These are phyloP conservation scores for Tragelaphus imberbis DNA, from an alignment of 2,113 vertebrate genomes.

Conservation along the genomic window DNA sequence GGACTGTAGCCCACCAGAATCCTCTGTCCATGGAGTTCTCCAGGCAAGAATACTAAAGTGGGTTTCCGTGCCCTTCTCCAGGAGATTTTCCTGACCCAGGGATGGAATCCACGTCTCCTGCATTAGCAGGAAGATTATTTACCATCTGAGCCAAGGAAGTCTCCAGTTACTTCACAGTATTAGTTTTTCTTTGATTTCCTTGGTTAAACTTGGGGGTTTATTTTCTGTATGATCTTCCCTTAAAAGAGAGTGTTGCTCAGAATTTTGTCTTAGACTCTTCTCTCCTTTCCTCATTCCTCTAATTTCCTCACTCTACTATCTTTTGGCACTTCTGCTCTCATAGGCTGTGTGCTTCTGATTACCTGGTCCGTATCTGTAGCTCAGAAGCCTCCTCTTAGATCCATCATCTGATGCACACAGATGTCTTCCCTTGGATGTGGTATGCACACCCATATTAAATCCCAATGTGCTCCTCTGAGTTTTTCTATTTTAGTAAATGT, in stretches of 20 bases:
- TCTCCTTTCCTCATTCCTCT: background rate
- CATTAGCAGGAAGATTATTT: background rate
- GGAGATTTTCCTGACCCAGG: background rate
- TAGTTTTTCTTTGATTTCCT: background rate
- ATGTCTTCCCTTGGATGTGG: background rate
- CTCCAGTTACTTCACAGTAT: background rate
- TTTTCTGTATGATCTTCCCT: background rate
- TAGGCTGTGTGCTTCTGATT: background rate
- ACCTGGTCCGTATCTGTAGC: background rate
- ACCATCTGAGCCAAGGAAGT: background rate
- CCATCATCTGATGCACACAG: background rate
- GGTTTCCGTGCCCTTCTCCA: background rate
- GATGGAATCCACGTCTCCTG: background rate
- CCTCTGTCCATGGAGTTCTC: background rate
- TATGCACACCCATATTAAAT: background rate
- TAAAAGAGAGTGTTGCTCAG: background rate
- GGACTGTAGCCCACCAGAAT: background rate
- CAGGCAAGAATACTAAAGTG: background rate
- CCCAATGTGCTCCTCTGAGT: no score
- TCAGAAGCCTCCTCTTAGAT: background rate
- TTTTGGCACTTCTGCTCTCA: background rate
- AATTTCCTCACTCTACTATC: background rate
- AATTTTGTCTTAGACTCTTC: background rate
- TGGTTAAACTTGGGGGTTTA: background rate
- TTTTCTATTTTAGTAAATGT: background rate